Evolutionary conservation across 2,113 vertebrate genomes (phyloP).

Genomic region (Manacus vitellinus): DNA sequence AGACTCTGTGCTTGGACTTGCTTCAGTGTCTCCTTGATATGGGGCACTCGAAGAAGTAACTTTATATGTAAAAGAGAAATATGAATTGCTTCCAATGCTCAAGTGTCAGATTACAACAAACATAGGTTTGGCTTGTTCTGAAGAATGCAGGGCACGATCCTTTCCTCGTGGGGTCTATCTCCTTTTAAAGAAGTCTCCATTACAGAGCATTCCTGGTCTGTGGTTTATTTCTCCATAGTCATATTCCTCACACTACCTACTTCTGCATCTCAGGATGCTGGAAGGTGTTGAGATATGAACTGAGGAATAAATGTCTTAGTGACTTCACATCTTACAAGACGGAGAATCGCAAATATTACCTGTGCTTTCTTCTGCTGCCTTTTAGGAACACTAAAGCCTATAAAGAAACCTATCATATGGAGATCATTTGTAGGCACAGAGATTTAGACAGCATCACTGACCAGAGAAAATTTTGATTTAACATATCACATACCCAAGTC

Average conservation of each 20-base stretch:
- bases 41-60: background rate
- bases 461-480: background rate
- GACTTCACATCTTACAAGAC: background rate
- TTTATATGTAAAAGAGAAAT: background rate
- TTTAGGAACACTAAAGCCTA: background rate
- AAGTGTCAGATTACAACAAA: background rate
- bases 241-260: background rate
- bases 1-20: background rate
- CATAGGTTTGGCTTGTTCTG: background rate
- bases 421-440: background rate
- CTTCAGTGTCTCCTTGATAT: background rate
- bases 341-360: background rate
- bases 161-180: background rate
- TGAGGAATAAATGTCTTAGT: background rate
- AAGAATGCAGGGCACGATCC: background rate
- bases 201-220: background rate
- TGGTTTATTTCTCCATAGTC: background rate
- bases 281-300: background rate
- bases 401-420: background rate
- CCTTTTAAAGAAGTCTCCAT: background rate
- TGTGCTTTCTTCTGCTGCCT: background rate
- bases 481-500: background rate
- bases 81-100: background rate
- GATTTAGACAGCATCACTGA: background rate
- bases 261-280: background rate